Evolutionary conservation across 2,113 vertebrate species (phyloP), one percentile per base, ranked within the genome.

Genomic region (Melanotaenia duboulayi): DNA sequence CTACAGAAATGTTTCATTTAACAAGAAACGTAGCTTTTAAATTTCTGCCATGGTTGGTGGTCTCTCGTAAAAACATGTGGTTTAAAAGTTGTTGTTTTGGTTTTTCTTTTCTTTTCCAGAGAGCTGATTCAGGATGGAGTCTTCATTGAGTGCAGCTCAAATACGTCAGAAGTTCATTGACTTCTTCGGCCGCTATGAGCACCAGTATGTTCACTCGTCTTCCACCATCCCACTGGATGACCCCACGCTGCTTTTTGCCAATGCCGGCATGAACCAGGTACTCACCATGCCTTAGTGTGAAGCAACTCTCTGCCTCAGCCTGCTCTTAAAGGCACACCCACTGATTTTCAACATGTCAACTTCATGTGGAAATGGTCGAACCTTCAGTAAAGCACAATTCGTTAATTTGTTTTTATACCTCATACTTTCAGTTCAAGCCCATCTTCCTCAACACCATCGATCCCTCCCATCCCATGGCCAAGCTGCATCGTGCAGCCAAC

Each of bases 231-330:
- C 98, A 0, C 73, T 99, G 91, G 97, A 99, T 11, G 98, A 99
- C 78, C 97, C 98, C 82, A 99, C 97, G 0, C 91, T 99, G 82
- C 97, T 99, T 9, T 99, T 99, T 50, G 96, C 98, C 80, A 99
- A 99, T 4, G 97, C 97, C 0, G 97, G 97, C 78, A 99, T 99
- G 97, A 99, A 99, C 87, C 97, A 99, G 96, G 97, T 99, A 91
- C 19, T 0, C 12, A 12, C 4, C 6, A 0, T 1, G 1, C 14
- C 16, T 19, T 7, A 17, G 9, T 13, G 1, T n/a, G 11, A 35
- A 35, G 32, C 8, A 35, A 3, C 32, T 35, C 32, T 23, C 35
- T 58, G 11, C 11, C n/a, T 11, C 23, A 52, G 7, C 28, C 6
- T 52, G 12, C 22, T 59, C 14, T 46, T 7, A 22, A 11, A 32